These are phyloP conservation scores for Cyprinodon diabolis DNA, from an alignment of 2,797 vertebrate genomes.

Conservation along the genomic window DNA sequence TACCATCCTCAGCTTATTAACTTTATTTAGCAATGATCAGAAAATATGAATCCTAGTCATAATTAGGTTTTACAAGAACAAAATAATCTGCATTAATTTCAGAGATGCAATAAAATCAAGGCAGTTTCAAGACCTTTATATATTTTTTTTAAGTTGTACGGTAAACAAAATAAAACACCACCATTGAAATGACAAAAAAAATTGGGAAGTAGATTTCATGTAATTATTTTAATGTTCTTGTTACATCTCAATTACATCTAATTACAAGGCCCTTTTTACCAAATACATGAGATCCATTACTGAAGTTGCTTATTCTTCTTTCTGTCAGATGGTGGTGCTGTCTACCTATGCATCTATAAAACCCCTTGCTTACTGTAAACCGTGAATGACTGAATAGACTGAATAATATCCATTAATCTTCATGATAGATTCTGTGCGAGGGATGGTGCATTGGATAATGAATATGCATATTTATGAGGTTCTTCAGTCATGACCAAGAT, in stretches of 20 bases:
- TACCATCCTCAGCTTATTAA: neutral
- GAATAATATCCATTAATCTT: slow-evolving; percentile 71
- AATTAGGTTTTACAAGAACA: no score
- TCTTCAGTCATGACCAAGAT: slow-evolving; percentile 62
- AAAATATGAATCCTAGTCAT: no score
- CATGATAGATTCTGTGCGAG: slow-evolving; percentile 65
- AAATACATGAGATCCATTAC: neutral
- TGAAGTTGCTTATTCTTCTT: neutral
- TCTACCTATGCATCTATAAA: slow-evolving; percentile 44
- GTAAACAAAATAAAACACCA: neutral
- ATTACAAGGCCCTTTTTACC: neutral
- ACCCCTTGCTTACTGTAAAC: slow-evolving; percentile 11
- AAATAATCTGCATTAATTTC: neutral
- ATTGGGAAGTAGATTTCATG: neutral
- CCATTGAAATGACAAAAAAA: slow-evolving; percentile 1
- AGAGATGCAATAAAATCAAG: neutral
- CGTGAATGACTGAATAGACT: slow-evolving; percentile 63
- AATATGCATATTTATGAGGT: slow-evolving; percentile 72
- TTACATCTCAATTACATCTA: neutral
- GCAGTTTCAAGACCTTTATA: neutral
- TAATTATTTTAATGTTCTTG: neutral
- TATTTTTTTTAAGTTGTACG: neutral
- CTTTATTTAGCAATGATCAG: no score
- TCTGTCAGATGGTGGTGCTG: slow-evolving; percentile 53
- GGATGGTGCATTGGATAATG: slow-evolving; percentile 64